phyloP scores from a whole-genome alignment of 2,113 vertebrate genomes.

The Nothoprocta pentlandii region DNA sequence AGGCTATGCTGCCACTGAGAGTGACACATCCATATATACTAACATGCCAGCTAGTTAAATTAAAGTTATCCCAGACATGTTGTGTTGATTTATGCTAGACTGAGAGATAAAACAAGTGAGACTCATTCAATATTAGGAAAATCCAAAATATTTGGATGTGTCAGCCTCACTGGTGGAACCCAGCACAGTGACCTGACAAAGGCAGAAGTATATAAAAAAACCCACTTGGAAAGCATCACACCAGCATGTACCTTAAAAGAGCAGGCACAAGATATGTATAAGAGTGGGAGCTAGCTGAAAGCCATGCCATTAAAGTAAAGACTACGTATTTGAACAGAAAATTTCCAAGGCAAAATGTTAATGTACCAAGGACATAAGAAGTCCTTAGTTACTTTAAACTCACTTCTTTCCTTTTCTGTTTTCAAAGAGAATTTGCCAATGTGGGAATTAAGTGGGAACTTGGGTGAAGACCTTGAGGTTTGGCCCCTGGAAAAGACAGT shows the following conservation, averaged over 20 bases:
- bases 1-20: neutral
- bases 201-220: neutral
- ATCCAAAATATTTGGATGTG: neutral
- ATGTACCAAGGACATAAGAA: neutral
- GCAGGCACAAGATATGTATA: neutral
- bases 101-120: neutral
- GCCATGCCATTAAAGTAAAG: neutral
- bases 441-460: neutral
- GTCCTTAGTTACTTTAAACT: neutral
- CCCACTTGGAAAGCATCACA: neutral
- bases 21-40: neutral
- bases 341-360: neutral
- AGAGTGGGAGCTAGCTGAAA: neutral
- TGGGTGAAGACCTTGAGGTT: neutral
- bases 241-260: neutral
- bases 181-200: neutral
- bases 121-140: neutral
- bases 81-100: neutral
- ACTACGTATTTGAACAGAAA: neutral
- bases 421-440: neutral
- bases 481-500: neutral
- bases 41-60: neutral
- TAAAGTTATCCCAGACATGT: neutral
- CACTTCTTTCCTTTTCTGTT: neutral
- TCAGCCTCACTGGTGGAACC: neutral